These are phyloP conservation scores for Epirrhoe alternata DNA, from an alignment of 2,888 invertebrate species.

Conservation along the genomic window DNA sequence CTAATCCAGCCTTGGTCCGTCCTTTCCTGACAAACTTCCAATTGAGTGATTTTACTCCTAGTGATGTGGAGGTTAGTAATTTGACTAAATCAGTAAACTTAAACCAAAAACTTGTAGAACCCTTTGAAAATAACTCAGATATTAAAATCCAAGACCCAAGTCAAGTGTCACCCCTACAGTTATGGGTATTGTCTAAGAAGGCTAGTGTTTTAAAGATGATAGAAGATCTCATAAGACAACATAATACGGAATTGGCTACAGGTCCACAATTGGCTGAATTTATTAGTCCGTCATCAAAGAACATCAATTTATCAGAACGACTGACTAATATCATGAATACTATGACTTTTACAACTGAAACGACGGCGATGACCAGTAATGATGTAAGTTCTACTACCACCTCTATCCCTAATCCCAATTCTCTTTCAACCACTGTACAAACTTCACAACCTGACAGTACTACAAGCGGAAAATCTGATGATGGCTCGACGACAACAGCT, in stretches of 20 bases:
- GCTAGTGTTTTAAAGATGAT: constrained; percentile 81
- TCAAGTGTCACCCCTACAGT: constrained; percentile 69
- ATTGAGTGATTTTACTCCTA: constrained; percentile 58
- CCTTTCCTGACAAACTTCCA: constrained; percentile 72
- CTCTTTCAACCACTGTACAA: constrained; percentile 46
- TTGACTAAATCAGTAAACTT: constrained; percentile 45
- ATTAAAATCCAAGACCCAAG: constrained; percentile 59
- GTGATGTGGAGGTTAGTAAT: constrained; percentile 43
- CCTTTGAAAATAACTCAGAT: constrained; percentile 51
- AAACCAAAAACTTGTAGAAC: constrained; percentile 44
- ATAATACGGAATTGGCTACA: constrained; percentile 75
- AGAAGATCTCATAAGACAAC: constrained; percentile 76
- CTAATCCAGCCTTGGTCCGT: constrained; percentile 60
- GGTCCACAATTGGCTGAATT: constrained; percentile 65
- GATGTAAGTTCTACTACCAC: constrained; percentile 47
- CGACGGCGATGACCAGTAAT: constrained; percentile 49
- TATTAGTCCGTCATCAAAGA: constrained; percentile 56
- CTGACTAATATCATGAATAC: constrained; percentile 73
- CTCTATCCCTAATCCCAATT: constrained; percentile 51
- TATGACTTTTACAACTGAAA: constrained; percentile 65
- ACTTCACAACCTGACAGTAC: constrained; percentile 47
- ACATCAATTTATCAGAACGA: constrained; percentile 66
- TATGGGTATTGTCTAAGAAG: constrained; percentile 80
- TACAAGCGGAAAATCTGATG: constrained; percentile 45
- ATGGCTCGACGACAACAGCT: constrained; percentile 42